Evolutionary conservation across 2,797 vertebrate species (phyloP), one percentile per base, ranked within the genome.

Genomic region (Melanotaenia trifasciata): DNA sequence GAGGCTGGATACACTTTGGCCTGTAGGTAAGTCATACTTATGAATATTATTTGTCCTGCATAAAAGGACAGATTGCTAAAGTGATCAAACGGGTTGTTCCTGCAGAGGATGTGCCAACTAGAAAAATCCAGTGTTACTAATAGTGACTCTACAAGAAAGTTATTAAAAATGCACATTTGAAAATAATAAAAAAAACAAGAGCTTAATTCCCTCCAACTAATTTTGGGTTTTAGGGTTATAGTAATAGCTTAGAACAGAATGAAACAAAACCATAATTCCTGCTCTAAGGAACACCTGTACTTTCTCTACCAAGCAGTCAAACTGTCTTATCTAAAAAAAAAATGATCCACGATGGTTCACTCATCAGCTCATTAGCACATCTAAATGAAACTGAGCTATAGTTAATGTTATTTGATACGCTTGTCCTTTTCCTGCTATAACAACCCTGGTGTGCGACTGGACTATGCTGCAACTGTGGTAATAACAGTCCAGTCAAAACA

Each of bases 401-500:
- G 32, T 36, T 51, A 36, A 56, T 64, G 16, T 7, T 3, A 57
- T 24, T 20, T 22, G 5, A 1, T 7, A 28, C 28, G 57, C 3
- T 12, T 24, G 24, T 53, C 12, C 40, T 45, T 18, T n/a, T 6
- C 2, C 45, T 47, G 14, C 3, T 45, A 18, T 22, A 58, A 35
- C 40, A 59, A 30, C 32, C 1, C 10, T 57, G 13, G n/a, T 4
- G 32, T 57, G 22, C 32, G 9, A 67, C 47, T 35, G 50, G 0
- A 3, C 38, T 2, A 1, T 16, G 7, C 20, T 20, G 5, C 22
- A 35, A 54, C 43, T 56, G 11, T 16, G 38, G 3, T 28, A 50
- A 28, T 57, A 66, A 32, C 5, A 10, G 45, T 32, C 69, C 45
- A 66, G 60, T 54, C 30, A 9, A 71, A 72, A 75, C 67, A 64